A percentile compares a stretch with the other conserved stretches of the same genome.
Conservation (phyloP, 2,888 invertebrate species). For the Buathra laborator region DNA sequence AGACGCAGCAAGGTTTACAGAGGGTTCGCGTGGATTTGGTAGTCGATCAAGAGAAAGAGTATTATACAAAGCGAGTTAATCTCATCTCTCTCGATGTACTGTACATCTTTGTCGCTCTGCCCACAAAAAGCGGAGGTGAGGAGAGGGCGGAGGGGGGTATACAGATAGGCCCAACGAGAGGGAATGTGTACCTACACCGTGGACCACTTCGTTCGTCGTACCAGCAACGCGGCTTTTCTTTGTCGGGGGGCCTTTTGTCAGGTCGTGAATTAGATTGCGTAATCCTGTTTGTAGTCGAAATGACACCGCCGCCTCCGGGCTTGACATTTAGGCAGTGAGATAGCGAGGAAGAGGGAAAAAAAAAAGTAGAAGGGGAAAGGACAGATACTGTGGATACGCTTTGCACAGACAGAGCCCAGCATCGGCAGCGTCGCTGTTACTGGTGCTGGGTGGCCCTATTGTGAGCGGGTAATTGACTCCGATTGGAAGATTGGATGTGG, state of each 20-base stretch:
- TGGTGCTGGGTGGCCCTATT: slow-evolving; percentile 74
- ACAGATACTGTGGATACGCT: slow-evolving; percentile 64
- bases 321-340: slow-evolving; percentile 82
- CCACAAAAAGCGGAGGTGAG: slow-evolving; percentile 27
- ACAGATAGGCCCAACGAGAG: slow-evolving; percentile 20
- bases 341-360: slow-evolving; percentile 42
- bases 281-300: slow-evolving; percentile 85
- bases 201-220: slow-evolving; percentile 55
- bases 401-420: slow-evolving; percentile 29
- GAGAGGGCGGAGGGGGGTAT: neutral
- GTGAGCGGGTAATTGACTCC: slow-evolving; percentile 84
- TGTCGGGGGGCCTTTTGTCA: slow-evolving; percentile 82
- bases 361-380: slow-evolving; percentile 11
- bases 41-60: slow-evolving; percentile 45
- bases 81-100: slow-evolving; percentile 27
- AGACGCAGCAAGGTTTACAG: slow-evolving; percentile 11
- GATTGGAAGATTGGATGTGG: slow-evolving; percentile 85
- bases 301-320: slow-evolving; percentile 82
- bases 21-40: slow-evolving; percentile 24
- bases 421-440: slow-evolving; percentile 50
- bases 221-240: slow-evolving; percentile 72
- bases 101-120: slow-evolving; percentile 31
- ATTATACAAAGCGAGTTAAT: slow-evolving; percentile 46
- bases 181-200: slow-evolving; percentile 48
- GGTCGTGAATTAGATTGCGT: slow-evolving; percentile 83